A percentile compares a stretch with the other conserved stretches of the same genome.
These are phyloP conservation scores for Yasuhikotakia modesta DNA, from an alignment of 2,797 vertebrate genomes.

Conservation along the genomic window DNA sequence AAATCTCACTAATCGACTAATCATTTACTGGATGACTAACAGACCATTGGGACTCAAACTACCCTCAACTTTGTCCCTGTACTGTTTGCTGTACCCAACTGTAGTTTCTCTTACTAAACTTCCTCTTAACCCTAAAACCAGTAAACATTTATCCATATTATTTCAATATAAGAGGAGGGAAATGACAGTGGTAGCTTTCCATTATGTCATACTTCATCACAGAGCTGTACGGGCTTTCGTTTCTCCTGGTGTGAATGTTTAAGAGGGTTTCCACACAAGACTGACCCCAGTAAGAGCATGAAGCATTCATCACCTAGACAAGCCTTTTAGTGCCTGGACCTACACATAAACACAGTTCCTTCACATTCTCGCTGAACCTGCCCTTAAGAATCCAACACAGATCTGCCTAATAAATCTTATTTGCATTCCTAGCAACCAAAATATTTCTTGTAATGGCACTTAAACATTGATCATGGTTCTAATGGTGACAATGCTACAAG, in stretches of 20 bases:
- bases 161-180: background rate
- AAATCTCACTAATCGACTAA: background rate
- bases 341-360: conserved; percentile 68
- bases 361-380: conserved; percentile 52
- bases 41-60: background rate
- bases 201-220: conserved; percentile 29
- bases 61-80: background rate
- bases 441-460: background rate
- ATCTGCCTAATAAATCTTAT: conserved; percentile 11
- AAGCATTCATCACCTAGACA: conserved; percentile 71
- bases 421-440: conserved; percentile 6
- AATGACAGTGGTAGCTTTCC: conserved; percentile 27
- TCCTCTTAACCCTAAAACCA: background rate
- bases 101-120: background rate
- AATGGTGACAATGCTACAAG: too few relatives aligned
- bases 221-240: conserved; percentile 5
- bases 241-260: conserved; percentile 38
- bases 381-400: conserved; percentile 25
- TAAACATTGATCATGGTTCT: background rate
- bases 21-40: background rate
- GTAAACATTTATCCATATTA: background rate
- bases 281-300: conserved; percentile 46
- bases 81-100: background rate
- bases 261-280: conserved; percentile 46
- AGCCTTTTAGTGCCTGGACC: conserved; percentile 68